Base-by-base conservation (phyloP, 2,797 vertebrate species). In the Pangasius mekongensis region DNA sequence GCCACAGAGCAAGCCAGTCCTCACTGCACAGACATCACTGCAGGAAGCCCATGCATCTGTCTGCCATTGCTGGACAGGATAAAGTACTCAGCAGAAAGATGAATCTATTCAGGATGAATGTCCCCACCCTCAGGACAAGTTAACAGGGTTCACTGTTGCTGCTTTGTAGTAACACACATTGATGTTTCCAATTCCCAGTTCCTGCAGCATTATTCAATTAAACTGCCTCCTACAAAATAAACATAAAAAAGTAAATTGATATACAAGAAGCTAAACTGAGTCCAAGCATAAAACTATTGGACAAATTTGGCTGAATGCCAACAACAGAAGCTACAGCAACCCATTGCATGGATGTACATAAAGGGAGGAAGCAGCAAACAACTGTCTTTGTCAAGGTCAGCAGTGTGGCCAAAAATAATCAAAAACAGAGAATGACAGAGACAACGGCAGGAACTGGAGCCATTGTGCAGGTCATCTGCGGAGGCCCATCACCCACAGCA, bases 381-480 rank as follows among this genome's bases (percentile, higher is more conserved):
- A 91, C 69, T 39, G 76, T 58, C 91, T 85, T 87, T 85, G 89
- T 92, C 93, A 93, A 91, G 90, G 93, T 93, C 89, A 69, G 56
- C 54, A 60, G 89, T 87, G 14, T 43, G 66, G 90, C 92, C 91
- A 93, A 94, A 95, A 93, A 95, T 93, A 95, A 93, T 93, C 82
- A 24, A 52, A 78, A 60, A 58, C 43, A 86, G 56, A 86, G 39
- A 54, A 24, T n/a, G 58, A 73, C 77, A 69, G 47, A 91, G 90
- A 91, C 83, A 88, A 88, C 39, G n/a, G 88, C 89, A 91, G 87
- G 91, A 94, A 92, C 80, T 87, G 87, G 83, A 90, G 89, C 74
- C 83, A 87, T 90, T 90, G 84, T 90, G 86, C 87, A 76, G 82
- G 81, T 87, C 90, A 56, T 89, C 83, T 78, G 91, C 30, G 84